Conservation (phyloP, 92 coral and sea anemone genomes). For the Porites rus region DNA sequence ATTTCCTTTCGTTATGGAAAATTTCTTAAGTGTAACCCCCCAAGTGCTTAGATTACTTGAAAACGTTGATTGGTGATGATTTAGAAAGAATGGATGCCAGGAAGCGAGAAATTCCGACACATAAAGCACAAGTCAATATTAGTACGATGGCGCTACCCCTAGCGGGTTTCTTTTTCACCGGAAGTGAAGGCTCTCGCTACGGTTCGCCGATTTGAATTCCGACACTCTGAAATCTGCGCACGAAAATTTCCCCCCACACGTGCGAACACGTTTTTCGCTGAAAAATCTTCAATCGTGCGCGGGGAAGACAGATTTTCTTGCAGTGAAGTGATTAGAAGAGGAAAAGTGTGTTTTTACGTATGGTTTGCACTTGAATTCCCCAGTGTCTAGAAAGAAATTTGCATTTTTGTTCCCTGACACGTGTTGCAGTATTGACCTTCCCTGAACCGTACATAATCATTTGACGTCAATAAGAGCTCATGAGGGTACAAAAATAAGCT, state of each 20-base stretch:
- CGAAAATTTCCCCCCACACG: conserved; percentile 49
- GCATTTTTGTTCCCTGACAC: conserved; percentile 47
- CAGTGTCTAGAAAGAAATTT: conserved; percentile 28
- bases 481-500: conserved; percentile 13
- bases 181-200: conserved; percentile 65
- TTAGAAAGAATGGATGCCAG: background rate
- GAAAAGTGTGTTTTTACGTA: background rate
- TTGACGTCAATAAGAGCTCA: conserved; percentile 45
- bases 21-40: background rate
- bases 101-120: conserved; percentile 54
- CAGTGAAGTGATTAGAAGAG: background rate
- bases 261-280: conserved; percentile 19
- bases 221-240: conserved; percentile 19
- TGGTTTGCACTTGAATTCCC: conserved; percentile 33
- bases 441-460: conserved; percentile 37
- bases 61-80: background rate
- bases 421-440: conserved; percentile 59
- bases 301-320: background rate
- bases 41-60: background rate
- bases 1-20: background rate
- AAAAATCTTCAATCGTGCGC: background rate
- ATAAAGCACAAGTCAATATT: conserved; percentile 65
- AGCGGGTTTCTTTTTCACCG: conserved; percentile 64
- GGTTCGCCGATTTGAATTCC: conserved; percentile 39
- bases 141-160: conserved; percentile 70